Percentiles rank a stretch among this genome's conserved stretches.
These are phyloP conservation scores for Pyrrhosoma nymphula DNA, from an alignment of 2,888 invertebrate species.

Conservation along the genomic window DNA sequence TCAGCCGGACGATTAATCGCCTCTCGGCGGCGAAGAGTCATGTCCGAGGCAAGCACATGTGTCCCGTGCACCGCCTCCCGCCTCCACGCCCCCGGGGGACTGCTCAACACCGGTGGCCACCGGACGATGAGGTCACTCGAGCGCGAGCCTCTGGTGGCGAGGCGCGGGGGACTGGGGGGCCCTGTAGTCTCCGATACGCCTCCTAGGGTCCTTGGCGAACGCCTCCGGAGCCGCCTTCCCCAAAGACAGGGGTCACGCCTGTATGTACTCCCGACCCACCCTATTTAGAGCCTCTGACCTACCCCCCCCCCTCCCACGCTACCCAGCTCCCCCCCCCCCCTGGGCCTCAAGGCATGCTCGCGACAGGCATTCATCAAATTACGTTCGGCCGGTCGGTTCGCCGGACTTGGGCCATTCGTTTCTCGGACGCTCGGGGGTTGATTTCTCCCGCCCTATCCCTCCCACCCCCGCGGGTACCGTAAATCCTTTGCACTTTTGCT, in stretches of 20 bases:
- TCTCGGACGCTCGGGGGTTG: not conserved
- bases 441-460: not conserved
- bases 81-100: not conserved
- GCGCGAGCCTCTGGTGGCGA: not conserved
- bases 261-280: not conserved
- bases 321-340: not conserved
- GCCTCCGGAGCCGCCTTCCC: slow-evolving; percentile 20
- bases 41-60: not conserved
- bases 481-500: not conserved
- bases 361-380: slow-evolving; percentile 41
- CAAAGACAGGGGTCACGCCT: not conserved
- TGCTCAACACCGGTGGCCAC: not conserved
- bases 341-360: not conserved
- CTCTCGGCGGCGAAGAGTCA: not conserved
- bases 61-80: not conserved
- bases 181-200: not conserved
- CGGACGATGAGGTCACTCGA: not conserved
- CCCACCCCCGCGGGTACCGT: not conserved
- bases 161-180: not conserved
- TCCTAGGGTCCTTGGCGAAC: not conserved
- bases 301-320: not conserved
- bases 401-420: not conserved
- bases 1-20: slow-evolving; percentile 26
- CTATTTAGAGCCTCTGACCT: not conserved
- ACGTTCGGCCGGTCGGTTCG: slow-evolving; percentile 16